A percentile compares a stretch with the other conserved stretches of the same genome.
Evolutionary conservation across 2,797 vertebrate species (phyloP).

Genomic region (Lophotriccus pileatus): DNA sequence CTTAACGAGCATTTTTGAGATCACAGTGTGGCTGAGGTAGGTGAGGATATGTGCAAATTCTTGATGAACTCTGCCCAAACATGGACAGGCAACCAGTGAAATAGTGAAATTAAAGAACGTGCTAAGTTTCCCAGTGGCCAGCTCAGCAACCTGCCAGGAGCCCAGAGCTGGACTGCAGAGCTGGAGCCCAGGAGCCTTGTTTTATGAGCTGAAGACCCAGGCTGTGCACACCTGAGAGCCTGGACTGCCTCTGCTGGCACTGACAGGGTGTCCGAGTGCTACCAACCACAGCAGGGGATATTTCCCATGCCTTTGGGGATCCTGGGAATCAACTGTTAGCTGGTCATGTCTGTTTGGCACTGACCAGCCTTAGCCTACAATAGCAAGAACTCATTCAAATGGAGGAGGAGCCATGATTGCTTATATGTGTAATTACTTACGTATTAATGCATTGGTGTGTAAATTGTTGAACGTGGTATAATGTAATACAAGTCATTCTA

Average conservation of each 20-base stretch:
- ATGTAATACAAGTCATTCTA: not conserved
- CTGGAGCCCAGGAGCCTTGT: not conserved
- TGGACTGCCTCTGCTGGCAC: not conserved
- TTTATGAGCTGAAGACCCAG: not conserved
- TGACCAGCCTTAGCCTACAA: not conserved
- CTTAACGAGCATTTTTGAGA: not conserved
- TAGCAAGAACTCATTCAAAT: not conserved
- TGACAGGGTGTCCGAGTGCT: accelerated
- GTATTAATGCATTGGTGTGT: not conserved
- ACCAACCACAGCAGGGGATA: accelerated
- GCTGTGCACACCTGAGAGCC: not conserved
- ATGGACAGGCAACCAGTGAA: accelerated
- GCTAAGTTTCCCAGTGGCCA: not conserved
- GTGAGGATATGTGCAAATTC: not conserved
- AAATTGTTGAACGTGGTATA: not conserved
- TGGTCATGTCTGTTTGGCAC: too few relatives aligned
- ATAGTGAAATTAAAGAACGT: not conserved
- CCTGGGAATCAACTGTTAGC: not conserved
- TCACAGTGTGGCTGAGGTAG: not conserved
- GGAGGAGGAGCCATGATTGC: not conserved
- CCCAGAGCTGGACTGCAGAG: not conserved
- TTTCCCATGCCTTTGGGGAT: too few relatives aligned
- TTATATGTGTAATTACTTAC: not conserved
- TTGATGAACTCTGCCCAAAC: not conserved
- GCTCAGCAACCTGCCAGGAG: not conserved